A percentile compares a stretch with the other conserved stretches of the same genome.
phyloP scores from a whole-genome alignment of 2,797 vertebrate species.

The Gallinago stenura region DNA sequence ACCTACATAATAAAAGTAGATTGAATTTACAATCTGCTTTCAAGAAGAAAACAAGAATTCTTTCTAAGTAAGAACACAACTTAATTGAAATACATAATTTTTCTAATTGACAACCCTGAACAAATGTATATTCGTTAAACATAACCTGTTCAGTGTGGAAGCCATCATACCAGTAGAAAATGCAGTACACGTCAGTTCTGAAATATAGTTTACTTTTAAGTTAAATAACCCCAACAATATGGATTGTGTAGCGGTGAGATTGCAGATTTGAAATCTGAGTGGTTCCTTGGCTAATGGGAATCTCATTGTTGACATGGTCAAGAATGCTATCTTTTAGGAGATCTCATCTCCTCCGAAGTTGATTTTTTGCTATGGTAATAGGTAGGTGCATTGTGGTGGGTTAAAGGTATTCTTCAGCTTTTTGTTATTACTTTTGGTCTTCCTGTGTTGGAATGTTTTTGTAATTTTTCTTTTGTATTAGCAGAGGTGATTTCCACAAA shows the following conservation, averaged over 20 bases:
- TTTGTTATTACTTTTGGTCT: not conserved
- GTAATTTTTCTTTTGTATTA: not conserved
- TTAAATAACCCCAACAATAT: not conserved
- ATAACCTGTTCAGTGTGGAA: not conserved
- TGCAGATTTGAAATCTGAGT: not conserved
- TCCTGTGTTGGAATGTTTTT: not conserved
- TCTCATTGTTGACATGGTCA: too few species aligned
- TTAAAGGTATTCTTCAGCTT: not conserved
- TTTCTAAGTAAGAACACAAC: not conserved
- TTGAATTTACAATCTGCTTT: not conserved
- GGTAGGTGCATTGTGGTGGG: not conserved
- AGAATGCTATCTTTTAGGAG: not conserved
- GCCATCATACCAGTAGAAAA: not conserved
- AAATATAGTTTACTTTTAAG: not conserved
- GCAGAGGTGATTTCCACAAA: not conserved
- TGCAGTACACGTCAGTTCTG: not conserved
- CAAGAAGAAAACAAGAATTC: not conserved
- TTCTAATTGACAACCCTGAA: not conserved
- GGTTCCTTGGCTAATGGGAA: not conserved
- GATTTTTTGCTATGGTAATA: not conserved
- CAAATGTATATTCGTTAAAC: not conserved
- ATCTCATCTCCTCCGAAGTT: rapidly evolving
- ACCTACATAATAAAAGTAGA: not conserved
- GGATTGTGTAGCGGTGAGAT: not conserved
- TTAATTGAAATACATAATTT: not conserved